Percentiles rank a stretch among this genome's conserved stretches.
Conservation (phyloP, 2,113 vertebrate genomes). For the Mus musculus region DNA sequence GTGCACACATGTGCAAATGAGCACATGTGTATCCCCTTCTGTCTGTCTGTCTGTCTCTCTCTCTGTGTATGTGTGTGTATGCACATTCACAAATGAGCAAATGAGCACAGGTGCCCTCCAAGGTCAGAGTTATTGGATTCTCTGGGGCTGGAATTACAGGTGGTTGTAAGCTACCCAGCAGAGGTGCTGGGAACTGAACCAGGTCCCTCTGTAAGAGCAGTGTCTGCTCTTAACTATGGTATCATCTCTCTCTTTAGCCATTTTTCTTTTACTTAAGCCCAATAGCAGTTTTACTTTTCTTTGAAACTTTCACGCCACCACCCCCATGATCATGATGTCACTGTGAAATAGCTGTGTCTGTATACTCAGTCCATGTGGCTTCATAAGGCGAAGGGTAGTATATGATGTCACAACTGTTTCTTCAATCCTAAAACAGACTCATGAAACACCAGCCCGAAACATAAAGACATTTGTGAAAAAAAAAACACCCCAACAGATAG, state of each 20-base stretch:
- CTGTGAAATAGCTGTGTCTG: not conserved
- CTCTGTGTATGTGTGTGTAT: not conserved
- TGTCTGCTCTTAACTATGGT: not conserved
- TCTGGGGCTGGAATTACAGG: not conserved
- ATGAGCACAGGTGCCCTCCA: not conserved
- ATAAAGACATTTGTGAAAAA: not conserved
- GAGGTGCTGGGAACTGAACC: not conserved
- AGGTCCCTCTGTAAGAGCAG: not conserved
- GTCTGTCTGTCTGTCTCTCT: not conserved
- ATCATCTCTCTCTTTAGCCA: not conserved
- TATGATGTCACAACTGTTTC: not conserved
- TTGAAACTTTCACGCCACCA: not conserved
- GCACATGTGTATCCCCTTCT: too few species aligned
- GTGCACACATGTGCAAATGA: too few species aligned
- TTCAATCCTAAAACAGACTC: not conserved
- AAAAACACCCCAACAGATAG: not conserved
- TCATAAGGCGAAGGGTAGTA: not conserved
- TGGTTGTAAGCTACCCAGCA: not conserved
- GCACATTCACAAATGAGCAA: not conserved
- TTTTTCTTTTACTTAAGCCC: conserved; percentile 5
- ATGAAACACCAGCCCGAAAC: not conserved
- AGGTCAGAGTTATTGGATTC: not conserved
- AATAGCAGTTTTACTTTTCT: not conserved
- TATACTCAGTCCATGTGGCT: not conserved
- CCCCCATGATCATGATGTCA: not conserved